phyloP scores from a whole-genome alignment of 2,113 vertebrate species.

The Erythrolamprus reginae region DNA sequence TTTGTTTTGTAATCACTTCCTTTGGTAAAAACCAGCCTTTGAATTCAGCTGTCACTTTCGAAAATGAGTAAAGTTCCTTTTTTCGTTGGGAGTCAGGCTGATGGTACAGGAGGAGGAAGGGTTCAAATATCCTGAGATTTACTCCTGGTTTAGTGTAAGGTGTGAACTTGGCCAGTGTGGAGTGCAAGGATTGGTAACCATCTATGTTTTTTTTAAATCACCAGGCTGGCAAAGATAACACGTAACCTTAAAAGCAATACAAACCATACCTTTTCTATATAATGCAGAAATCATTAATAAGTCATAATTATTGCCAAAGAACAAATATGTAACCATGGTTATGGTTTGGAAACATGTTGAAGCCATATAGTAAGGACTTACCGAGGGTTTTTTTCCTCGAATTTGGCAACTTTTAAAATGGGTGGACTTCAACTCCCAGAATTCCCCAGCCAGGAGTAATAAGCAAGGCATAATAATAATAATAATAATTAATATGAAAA shows the following conservation, averaged over 20 bases:
- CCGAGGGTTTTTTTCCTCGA: neutral
- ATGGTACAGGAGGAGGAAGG: neutral
- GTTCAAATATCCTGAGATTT: neutral
- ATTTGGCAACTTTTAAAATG: neutral
- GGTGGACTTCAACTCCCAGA: neutral
- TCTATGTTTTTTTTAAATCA: neutral
- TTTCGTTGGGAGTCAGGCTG: neutral
- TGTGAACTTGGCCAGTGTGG: neutral
- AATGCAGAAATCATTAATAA: neutral
- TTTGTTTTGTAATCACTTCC: neutral
- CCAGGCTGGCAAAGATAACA: neutral
- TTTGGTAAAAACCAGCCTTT: neutral
- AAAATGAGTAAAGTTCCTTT: neutral
- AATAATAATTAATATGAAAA: neutral
- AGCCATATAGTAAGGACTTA: neutral
- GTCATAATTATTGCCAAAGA: neutral
- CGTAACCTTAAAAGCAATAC: neutral
- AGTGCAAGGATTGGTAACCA: neutral
- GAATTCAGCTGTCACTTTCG: neutral
- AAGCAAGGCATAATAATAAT: neutral
- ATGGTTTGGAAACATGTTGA: neutral
- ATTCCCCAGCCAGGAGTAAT: neutral
- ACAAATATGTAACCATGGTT: neutral
- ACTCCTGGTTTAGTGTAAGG: neutral
- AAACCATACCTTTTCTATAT: neutral